phyloP scores from a whole-genome alignment of 2,797 vertebrate genomes.

The Pachyuromys duprasi region DNA sequence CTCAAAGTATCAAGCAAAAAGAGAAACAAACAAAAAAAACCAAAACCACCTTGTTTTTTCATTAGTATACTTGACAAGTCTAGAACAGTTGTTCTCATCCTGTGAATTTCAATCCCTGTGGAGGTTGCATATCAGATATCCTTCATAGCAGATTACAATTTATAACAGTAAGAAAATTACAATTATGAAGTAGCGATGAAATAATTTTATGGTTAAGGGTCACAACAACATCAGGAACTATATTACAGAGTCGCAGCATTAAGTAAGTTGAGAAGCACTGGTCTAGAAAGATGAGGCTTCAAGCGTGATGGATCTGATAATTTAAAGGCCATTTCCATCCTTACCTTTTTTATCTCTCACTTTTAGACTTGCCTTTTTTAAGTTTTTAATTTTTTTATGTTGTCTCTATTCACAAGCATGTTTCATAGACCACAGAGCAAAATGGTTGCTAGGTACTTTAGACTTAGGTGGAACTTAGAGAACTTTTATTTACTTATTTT shows the following conservation, averaged over 20 bases:
- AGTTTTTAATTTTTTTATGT: neutral
- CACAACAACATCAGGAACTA: neutral
- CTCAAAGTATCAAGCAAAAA: constrained; percentile 5
- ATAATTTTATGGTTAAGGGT: neutral
- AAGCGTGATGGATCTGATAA: neutral
- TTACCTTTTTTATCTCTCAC: neutral
- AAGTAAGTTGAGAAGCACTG: neutral
- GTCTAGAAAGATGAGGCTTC: neutral
- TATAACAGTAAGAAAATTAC: neutral
- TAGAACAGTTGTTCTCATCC: neutral
- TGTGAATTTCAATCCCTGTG: neutral
- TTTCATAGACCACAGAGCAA: neutral
- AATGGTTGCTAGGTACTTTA: neutral
- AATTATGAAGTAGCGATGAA: neutral
- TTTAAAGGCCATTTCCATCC: neutral
- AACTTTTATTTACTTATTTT: neutral
- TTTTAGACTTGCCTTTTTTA: neutral
- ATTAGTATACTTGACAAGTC: neutral
- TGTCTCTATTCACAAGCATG: neutral
- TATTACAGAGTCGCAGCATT: neutral
- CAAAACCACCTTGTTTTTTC: neutral
- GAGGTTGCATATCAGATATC: neutral
- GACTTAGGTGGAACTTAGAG: neutral
- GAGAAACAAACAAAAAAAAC: no score
- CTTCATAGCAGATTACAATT: neutral